Conservation (phyloP, 2,888 invertebrate species). For the Pristionchus arcanus region DNA sequence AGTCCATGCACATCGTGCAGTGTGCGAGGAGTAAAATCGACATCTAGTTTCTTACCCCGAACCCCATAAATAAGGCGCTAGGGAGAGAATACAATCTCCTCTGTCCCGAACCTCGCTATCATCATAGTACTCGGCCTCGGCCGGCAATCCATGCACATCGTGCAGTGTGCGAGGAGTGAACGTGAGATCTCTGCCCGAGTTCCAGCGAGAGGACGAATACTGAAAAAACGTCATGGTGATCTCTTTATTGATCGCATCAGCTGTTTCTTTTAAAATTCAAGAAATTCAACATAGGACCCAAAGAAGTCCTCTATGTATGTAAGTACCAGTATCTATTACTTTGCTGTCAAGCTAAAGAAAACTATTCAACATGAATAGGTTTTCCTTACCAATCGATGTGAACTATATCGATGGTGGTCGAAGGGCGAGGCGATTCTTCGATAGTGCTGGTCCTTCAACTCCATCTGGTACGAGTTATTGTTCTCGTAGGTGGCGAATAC, state of each 20-base stretch:
- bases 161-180: constrained; percentile 16
- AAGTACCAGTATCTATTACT: too few relatives aligned
- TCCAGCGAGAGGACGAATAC: not conserved
- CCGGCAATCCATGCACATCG: not conserved
- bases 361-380: too few relatives aligned
- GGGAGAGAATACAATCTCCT: not conserved
- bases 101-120: not conserved
- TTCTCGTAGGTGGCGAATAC: not conserved
- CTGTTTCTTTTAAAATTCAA: too few relatives aligned
- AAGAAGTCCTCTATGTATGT: not conserved
- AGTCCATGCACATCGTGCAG: constrained; percentile 6
- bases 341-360: too few relatives aligned
- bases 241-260: not conserved
- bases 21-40: constrained; percentile 14
- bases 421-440: constrained; percentile 17
- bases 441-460: not conserved
- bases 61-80: not conserved
- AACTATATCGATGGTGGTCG: not conserved
- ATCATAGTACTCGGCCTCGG: not conserved
- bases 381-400: constrained; percentile 1
- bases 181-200: not conserved
- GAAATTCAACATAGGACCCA: too few relatives aligned
- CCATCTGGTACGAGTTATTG: not conserved
- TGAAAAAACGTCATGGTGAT: not conserved
- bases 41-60: too few relatives aligned